Percentiles rank a stretch among this genome's conserved stretches.
phyloP scores from a whole-genome alignment of 2,113 vertebrate genomes.

The Hucho hucho region DNA sequence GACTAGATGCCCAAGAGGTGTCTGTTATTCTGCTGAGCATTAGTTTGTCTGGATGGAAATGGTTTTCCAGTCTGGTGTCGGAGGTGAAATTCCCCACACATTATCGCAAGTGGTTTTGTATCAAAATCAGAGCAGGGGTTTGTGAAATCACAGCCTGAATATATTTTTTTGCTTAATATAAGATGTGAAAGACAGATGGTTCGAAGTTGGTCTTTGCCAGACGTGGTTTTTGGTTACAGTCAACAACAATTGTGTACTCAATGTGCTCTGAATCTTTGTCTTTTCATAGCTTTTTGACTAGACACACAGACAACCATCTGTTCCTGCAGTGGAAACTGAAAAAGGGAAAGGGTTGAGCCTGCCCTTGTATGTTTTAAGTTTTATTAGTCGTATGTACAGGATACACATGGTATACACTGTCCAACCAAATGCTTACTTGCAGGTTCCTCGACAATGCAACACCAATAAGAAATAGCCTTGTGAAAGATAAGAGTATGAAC shows the following conservation, averaged over 20 bases:
- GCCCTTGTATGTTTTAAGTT: neutral
- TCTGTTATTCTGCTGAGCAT: neutral
- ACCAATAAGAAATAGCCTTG: too few relatives aligned
- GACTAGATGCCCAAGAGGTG: slow-evolving; percentile 6
- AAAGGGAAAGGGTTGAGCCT: neutral
- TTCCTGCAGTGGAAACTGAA: neutral
- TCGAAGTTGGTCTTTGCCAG: slow-evolving; percentile 18
- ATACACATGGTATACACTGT: too few relatives aligned
- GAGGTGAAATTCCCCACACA: slow-evolving; percentile 5
- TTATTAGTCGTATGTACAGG: too few relatives aligned
- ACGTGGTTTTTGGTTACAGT: slow-evolving; percentile 21
- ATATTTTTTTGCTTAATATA: slow-evolving; percentile 5
- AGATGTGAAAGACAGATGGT: slow-evolving; percentile 47
- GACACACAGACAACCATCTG: neutral
- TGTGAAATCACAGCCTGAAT: too few relatives aligned
- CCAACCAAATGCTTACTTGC: too few relatives aligned
- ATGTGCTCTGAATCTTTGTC: neutral
- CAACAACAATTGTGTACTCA: slow-evolving; percentile 28
- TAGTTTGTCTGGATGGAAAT: slow-evolving; percentile 8
- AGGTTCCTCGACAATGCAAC: too few relatives aligned
- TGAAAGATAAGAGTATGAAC: too few relatives aligned
- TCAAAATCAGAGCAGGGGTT: neutral
- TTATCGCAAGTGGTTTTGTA: neutral
- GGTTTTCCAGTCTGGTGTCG: slow-evolving; percentile 6
- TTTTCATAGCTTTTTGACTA: neutral